Evolutionary conservation across 2,888 invertebrate species (phyloP), one percentile per base, ranked within the genome.

Genomic region (Latrodectus elegans): DNA sequence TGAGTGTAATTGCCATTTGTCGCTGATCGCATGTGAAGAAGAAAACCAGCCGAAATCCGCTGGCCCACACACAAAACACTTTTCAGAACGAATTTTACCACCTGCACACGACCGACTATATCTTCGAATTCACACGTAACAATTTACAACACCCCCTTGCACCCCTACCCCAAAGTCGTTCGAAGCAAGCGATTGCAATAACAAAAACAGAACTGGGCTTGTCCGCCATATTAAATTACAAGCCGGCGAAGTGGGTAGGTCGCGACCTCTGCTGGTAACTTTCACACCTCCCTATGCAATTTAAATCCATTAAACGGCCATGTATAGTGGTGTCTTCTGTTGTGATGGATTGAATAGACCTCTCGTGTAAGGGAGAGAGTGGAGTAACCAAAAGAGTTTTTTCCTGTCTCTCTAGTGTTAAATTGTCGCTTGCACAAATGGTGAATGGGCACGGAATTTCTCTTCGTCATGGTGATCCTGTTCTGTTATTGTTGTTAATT

Each of bases 251-350:
- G 65, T 71, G 72, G 80, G 71, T 60, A 76, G 86, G 86, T 87
- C 86, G 65, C 71, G 86, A 87, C 81, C 87, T 70, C 78, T 88
- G 82, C 82, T 68, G 82, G 87, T 83, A 78, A 83, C 82, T 88
- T 88, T 88, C 83, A 88, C 87, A 88, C 87, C 87, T 88, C 82
- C 82, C 83, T 64, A 64, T 82, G 78, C 74, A 88, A 88, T 88
- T 88, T 88, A 88, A 88, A 88, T 83, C 87, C 87, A 83, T 88
- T 88, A 88, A 87, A 87, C 81, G 86, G 72, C 67, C 81, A 75
- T 76, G 70, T 80, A 80, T 80, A 76, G 80, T 71, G 22, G 65
- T 15, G 76, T 78, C 80, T 85, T 55, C 74, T 26, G 17, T 22
- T 38, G 55, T 80, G 80, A 80, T 80, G 80, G 80, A 85, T 85